Percentiles rank a stretch among this genome's conserved stretches.
Evolutionary conservation across 2,797 vertebrate species (phyloP).

Genomic region (Falco concolor): DNA sequence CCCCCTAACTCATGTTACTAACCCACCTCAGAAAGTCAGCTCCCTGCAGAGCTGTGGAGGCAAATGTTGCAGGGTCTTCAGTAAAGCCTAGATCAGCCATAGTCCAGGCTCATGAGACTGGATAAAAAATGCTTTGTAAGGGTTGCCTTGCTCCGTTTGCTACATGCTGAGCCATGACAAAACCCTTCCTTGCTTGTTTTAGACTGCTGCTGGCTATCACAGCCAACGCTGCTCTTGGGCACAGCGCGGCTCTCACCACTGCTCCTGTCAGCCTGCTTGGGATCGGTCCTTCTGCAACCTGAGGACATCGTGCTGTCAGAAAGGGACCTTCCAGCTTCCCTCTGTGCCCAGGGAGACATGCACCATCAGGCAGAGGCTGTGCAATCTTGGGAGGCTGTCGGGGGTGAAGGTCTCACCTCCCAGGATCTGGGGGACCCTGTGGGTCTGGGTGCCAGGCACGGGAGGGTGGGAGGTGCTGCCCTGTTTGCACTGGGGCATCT

Average conservation of each 20-base stretch:
- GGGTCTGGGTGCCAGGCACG: background rate
- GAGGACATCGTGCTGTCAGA: background rate
- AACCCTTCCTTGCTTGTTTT: background rate
- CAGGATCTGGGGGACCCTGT: background rate
- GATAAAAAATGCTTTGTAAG: background rate
- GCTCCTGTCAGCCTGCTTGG: background rate
- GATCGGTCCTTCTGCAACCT: background rate
- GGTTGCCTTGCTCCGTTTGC: background rate
- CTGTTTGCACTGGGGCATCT: background rate
- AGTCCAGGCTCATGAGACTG: background rate
- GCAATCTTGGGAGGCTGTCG: background rate
- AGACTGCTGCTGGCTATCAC: background rate
- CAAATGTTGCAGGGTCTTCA: background rate
- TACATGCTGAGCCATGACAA: background rate
- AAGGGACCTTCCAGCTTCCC: background rate
- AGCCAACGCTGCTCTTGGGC: background rate
- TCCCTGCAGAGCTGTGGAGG: background rate
- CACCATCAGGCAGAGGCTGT: background rate
- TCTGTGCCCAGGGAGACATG: background rate
- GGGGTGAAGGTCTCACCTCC: background rate
- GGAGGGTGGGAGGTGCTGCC: background rate
- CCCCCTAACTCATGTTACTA: background rate
- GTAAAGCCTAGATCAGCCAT: background rate
- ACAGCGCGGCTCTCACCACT: rapidly evolving
- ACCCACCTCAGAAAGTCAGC: background rate